Conservation (phyloP, 2,888 invertebrate genomes). For the Apodemia duryi region DNA sequence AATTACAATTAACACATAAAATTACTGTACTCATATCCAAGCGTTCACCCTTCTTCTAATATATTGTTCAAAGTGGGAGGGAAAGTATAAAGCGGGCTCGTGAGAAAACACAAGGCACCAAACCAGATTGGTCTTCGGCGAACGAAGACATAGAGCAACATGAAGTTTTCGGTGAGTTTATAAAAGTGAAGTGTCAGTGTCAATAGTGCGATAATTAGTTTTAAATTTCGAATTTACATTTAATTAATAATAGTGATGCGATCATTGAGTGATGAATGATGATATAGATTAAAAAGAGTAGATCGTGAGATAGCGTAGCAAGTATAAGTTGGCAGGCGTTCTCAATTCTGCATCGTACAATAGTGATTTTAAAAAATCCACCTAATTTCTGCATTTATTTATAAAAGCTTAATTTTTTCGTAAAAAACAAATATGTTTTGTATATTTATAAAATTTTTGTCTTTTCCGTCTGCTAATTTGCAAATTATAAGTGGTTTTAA, state of each 20-base stretch:
- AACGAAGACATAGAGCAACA: slow-evolving; percentile 69
- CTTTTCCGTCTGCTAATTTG: too few species aligned
- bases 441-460: too few species aligned
- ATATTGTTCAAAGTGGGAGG: slow-evolving; percentile 58
- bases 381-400: too few species aligned
- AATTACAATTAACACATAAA: slow-evolving; percentile 61
- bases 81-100: slow-evolving; percentile 61
- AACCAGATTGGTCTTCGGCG: slow-evolving; percentile 76
- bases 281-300: background rate
- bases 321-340: too few species aligned
- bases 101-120: slow-evolving; percentile 36
- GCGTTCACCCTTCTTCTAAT: slow-evolving; percentile 49
- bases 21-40: slow-evolving; percentile 44
- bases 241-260: slow-evolving; percentile 7
- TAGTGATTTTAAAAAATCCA: too few species aligned
- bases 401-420: too few species aligned
- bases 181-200: slow-evolving; percentile 37
- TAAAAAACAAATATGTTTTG: too few species aligned
- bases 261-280: slow-evolving; percentile 1
- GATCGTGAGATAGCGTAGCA: too few species aligned
- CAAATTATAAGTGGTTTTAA: too few species aligned
- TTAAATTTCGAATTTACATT: slow-evolving; percentile 6
- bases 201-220: slow-evolving; percentile 19
- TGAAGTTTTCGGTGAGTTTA: slow-evolving; percentile 74
- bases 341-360: too few species aligned